Evolutionary conservation across 2,888 invertebrate species (phyloP), one percentile per base, ranked within the genome.

Genomic region (Capitulum mitella): DNA sequence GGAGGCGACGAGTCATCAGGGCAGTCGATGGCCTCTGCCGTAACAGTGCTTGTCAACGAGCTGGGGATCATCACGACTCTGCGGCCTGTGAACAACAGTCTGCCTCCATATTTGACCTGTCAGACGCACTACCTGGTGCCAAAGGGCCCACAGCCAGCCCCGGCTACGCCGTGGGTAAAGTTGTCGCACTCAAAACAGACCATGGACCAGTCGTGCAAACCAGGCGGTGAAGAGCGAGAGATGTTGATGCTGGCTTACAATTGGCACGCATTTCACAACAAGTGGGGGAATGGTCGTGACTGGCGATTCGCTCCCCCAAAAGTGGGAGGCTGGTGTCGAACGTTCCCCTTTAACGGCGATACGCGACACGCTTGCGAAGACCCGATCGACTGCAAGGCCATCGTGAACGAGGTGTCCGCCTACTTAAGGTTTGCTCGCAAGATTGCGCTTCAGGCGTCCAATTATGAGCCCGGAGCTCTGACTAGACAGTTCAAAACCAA

Each of bases 211-310:
- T 12, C 16, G 3, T 70, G 70, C 70, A 34, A 37, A 5, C 37
- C 70, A 1, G 70, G 70, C 34, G 37, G 70, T 19, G 70, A 70
- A 16, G 70, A 70, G 70, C 70, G 70, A 6, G 37, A 70, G 70
- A 70, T 70, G 70, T 37, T 70, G 22, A 70, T 70, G 70, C 70
- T 70, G 5, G 70, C 70, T 19, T 70, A 70, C 70, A 70, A 70
- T 37, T 70, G 70, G 70, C 70, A 70, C 70, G 70, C 70, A 0
- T 70, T 70, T 77, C 85, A 89, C 77, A 89, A 88, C 87, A 85
- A 87, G 14, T 92, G 92, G 92, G 91, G 92, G 58, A 92, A 92
- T 88, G 89, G 79, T 89, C 91, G 82, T 92, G 92, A 92, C 88
- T 88, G 82, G 86, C 87, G 61, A 89, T 91, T 70, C 26, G 70